Percentiles rank a stretch among this genome's conserved stretches.
These are phyloP conservation scores for Acrossocheilus wenchowensis DNA, from an alignment of 2,797 vertebrate genomes.

Conservation along the genomic window DNA sequence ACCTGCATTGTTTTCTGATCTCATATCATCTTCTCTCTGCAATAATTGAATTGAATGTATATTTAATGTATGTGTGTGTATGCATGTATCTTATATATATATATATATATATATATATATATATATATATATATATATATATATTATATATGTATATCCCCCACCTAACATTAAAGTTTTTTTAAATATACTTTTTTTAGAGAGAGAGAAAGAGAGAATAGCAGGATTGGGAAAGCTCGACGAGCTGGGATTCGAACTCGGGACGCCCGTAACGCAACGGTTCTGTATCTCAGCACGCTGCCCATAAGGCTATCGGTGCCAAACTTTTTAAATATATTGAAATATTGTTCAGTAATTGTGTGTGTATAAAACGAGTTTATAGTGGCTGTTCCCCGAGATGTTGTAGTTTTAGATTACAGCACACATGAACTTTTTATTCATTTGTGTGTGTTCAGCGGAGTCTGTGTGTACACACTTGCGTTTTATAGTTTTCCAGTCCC, in stretches of 20 bases:
- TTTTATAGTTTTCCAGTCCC: slow-evolving; percentile 50
- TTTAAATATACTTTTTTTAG: no score
- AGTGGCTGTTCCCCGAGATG: not conserved
- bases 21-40: not conserved
- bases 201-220: no score
- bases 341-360: not conserved
- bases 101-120: no score
- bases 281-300: not conserved
- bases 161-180: no score
- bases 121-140: no score
- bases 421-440: not conserved
- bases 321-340: not conserved
- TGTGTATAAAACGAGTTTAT: not conserved
- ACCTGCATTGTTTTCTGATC: not conserved
- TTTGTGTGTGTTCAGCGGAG: not conserved
- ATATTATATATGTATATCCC: no score
- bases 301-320: not conserved
- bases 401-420: not conserved
- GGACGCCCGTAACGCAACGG: no score
- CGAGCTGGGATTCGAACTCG: not conserved
- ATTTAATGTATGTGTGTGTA: no score
- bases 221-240: no score
- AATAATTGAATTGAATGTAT: not conserved
- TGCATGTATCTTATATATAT: no score
- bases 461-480: slow-evolving; percentile 29